phyloP scores from a whole-genome alignment of 1,140 invertebrate genomes.

The Ceratina calcarata region DNA sequence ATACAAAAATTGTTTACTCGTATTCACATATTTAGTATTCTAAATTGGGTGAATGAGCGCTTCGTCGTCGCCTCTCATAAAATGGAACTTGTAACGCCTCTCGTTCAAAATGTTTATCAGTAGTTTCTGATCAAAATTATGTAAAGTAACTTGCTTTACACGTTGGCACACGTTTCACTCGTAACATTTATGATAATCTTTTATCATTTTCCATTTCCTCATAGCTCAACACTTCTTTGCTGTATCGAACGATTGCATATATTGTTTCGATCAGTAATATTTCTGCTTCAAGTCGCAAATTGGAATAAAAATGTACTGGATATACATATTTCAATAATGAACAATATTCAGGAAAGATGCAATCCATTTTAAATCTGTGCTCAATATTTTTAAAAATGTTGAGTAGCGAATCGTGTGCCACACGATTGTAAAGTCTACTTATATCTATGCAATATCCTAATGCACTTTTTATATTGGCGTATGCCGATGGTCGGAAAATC shows the following conservation, averaged over 20 bases:
- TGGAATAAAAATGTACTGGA: too few species aligned
- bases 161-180: constrained; percentile 45
- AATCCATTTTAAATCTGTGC: neutral
- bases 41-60: constrained; percentile 24
- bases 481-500: constrained; percentile 38
- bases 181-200: neutral
- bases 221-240: neutral
- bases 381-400: neutral
- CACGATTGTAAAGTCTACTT: constrained; percentile 5
- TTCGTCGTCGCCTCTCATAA: constrained; percentile 45
- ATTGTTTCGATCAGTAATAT: neutral
- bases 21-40: constrained; percentile 5
- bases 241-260: neutral
- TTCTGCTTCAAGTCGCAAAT: neutral
- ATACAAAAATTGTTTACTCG: constrained; percentile 48
- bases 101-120: constrained; percentile 50
- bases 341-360: neutral
- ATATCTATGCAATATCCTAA: constrained; percentile 39
- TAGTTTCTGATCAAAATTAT: constrained; percentile 33
- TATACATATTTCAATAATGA: neutral
- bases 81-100: constrained; percentile 41
- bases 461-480: constrained; percentile 26
- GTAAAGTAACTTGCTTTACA: constrained; percentile 22
- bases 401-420: constrained; percentile 43
- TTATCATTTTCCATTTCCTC: neutral